phyloP scores from a whole-genome alignment of 2,888 invertebrate genomes.

The Nomada fucata region DNA sequence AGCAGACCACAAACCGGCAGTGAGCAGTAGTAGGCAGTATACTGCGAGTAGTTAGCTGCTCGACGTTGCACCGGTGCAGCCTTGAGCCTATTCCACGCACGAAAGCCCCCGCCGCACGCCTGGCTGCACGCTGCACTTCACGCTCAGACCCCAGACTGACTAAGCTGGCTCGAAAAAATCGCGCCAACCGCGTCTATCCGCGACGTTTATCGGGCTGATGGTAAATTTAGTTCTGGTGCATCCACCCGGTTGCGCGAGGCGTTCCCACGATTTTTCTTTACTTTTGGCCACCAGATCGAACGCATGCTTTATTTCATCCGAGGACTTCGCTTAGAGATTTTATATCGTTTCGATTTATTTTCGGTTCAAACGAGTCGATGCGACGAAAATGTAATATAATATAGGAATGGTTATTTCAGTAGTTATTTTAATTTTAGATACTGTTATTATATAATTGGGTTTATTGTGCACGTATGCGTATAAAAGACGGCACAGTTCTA shows the following conservation, averaged over 20 bases:
- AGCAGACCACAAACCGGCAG: conserved; percentile 58
- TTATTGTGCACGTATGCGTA: too few relatives aligned
- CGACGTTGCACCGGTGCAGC: conserved; percentile 80
- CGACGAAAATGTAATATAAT: too few relatives aligned
- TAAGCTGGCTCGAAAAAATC: conserved; percentile 65
- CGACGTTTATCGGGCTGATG: conserved; percentile 44
- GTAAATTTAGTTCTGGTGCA: conserved; percentile 54
- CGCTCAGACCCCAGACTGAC: conserved; percentile 71
- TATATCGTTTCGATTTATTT: background rate
- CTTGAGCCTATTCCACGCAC: conserved; percentile 85
- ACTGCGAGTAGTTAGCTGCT: conserved; percentile 71
- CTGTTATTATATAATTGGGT: too few relatives aligned
- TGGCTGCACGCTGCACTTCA: conserved; percentile 81
- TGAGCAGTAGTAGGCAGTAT: conserved; percentile 59
- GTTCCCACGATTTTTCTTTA: background rate
- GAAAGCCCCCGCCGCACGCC: conserved; percentile 83
- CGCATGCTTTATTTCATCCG: too few relatives aligned
- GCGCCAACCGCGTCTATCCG: conserved; percentile 47
- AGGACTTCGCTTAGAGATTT: background rate
- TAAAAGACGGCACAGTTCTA: too few relatives aligned
- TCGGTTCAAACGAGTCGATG: background rate
- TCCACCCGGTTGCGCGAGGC: background rate
- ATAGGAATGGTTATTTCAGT: too few relatives aligned
- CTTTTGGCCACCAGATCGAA: background rate
- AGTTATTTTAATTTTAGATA: too few relatives aligned